Percentiles rank a stretch among this genome's conserved stretches.
Conservation (phyloP, 2,797 vertebrate species). For the Tenualosa ilisha region DNA sequence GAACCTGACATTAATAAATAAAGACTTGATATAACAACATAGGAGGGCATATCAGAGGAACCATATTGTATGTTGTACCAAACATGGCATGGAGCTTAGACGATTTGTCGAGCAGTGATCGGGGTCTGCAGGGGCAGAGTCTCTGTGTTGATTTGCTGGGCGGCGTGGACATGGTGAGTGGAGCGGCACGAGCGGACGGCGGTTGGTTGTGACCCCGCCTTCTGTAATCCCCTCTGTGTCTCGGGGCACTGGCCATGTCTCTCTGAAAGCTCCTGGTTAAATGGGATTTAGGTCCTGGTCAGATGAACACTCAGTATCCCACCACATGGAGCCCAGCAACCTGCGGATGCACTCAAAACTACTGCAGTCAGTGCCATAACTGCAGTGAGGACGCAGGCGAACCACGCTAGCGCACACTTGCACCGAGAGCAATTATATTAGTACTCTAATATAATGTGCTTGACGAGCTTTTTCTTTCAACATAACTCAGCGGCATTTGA, state of each 20-base stretch:
- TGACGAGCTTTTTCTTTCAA: background rate
- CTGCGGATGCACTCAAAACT: background rate
- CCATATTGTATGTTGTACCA: background rate
- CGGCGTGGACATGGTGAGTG: background rate
- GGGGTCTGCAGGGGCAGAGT: background rate
- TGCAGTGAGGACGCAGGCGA: background rate
- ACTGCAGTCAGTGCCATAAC: background rate
- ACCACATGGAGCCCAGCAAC: background rate
- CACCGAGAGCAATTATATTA: no score
- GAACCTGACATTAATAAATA: background rate
- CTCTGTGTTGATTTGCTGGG: background rate
- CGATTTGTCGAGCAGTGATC: background rate
- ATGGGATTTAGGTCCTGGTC: conserved; percentile 3
- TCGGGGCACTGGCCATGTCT: background rate
- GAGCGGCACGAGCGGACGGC: background rate
- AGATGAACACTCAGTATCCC: background rate
- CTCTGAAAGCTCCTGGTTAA: conserved; percentile 17
- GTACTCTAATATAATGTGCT: no score
- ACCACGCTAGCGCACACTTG: background rate
- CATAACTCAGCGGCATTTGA: no score
- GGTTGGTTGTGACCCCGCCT: background rate
- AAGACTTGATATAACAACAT: background rate
- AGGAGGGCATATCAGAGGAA: background rate
- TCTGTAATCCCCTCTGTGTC: conserved; percentile 15
- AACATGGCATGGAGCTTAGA: background rate